phyloP scores from a whole-genome alignment of 2,113 vertebrate species.

The Etheostoma spectabile region DNA sequence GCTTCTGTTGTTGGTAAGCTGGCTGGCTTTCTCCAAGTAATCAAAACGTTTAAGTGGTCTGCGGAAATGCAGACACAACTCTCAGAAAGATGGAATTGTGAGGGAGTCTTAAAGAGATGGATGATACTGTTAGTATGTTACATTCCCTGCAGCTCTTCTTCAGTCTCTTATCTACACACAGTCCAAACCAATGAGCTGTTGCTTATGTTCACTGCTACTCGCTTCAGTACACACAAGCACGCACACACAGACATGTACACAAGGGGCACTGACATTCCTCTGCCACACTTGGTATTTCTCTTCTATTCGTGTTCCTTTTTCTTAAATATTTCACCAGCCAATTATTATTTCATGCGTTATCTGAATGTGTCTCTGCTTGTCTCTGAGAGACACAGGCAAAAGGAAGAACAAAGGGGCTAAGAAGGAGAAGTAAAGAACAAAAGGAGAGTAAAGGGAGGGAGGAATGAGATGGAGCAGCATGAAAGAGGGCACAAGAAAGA shows the following conservation, averaged over 20 bases:
- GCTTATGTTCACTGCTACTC: conserved; percentile 51
- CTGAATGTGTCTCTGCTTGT: conserved; percentile 73
- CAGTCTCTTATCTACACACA: conserved; percentile 35
- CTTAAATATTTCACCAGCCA: conserved; percentile 83
- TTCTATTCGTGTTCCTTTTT: conserved; percentile 76
- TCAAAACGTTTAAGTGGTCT: conserved; percentile 12
- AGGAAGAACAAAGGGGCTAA: conserved; percentile 34
- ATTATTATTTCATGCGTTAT: conserved; percentile 83
- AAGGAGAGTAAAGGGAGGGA: conserved; percentile 7
- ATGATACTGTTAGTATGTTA: conserved; percentile 17
- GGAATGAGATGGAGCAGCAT: conserved; percentile 24
- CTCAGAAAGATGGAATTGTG: conserved; percentile 21
- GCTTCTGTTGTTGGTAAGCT: conserved; percentile 8
- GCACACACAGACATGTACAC: conserved; percentile 36
- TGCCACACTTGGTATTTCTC: conserved; percentile 67
- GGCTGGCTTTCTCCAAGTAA: conserved; percentile 6
- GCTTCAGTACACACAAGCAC: conserved; percentile 45
- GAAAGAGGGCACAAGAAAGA: conserved; percentile 13
- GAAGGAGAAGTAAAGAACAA: conserved; percentile 42
- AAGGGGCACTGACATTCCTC: conserved; percentile 63
- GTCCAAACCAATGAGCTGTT: conserved; percentile 57
- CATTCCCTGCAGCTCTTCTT: conserved; percentile 31
- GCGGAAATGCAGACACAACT: conserved; percentile 6
- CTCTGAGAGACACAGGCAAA: conserved; percentile 51
- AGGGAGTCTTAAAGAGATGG: conserved; percentile 24